Evolutionary conservation across 2,888 invertebrate genomes (phyloP), one percentile per base, ranked within the genome.

Genomic region (Spilarctia lutea): DNA sequence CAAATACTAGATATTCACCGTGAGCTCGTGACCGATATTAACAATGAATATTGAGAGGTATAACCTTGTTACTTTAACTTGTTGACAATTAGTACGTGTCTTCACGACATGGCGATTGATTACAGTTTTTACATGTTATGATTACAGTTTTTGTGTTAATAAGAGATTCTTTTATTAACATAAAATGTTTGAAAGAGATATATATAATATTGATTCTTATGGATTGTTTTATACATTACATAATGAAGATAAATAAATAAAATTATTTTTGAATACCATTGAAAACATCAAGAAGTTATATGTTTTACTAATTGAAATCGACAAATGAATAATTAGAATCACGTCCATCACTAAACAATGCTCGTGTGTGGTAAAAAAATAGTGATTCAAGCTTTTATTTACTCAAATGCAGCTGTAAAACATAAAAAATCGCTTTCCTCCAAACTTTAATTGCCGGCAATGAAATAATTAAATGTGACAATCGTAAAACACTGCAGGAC

Each of bases 401-500:
- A 93, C 93, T 92, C 92, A 94, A 94, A 95, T 92, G 91, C 90
- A 92, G 92, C 91, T 89, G 93, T 95, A 93, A 94, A 94, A 93
- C 89, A 89, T 90, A 92, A 93, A 94, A 95, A 94, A 92, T 89
- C 91, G 90, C 91, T 94, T 93, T 94, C 92, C 90, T 92, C 94
- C 90, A 93, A 94, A 95, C 90, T 94, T 95, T 95, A 94, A 96
- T 95, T 94, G 94, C 95, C 88, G 86, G 92, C 95, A 94, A 94
- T 95, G 93, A 94, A 95, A 93, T 95, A 95, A 96, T 95, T 96
- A 95, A 95, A 95, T 92, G 94, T 92, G 95, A 94, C 95, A 95
- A 92, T 94, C 96, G 94, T 96, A 95, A 95, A 96, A 93, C 94
- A 94, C 91, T 89, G 91, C 86, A 84, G 81, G 80, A 81, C 88